Conservation (phyloP, 2,113 vertebrate species). For the Noturus placidus region DNA sequence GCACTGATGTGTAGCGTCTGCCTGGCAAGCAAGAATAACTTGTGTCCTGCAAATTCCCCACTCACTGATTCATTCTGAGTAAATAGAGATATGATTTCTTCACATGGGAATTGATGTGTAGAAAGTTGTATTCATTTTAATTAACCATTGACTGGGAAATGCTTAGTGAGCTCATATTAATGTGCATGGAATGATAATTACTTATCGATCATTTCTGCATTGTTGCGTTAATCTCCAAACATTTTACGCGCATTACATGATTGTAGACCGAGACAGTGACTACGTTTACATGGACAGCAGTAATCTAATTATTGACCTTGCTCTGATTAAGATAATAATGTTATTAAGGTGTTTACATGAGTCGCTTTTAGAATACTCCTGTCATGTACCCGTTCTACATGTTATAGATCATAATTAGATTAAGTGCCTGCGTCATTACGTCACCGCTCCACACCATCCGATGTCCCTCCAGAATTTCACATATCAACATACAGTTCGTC, state of each 20-base stretch:
- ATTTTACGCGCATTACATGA: not conserved
- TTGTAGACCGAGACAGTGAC: not conserved
- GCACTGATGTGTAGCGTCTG: not conserved
- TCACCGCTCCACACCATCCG: no score
- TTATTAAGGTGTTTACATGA: no score
- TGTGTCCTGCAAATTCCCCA: not conserved
- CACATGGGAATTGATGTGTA: constrained; percentile 13
- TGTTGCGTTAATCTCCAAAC: constrained; percentile 26
- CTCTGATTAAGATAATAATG: no score
- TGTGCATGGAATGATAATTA: not conserved
- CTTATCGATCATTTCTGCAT: not conserved
- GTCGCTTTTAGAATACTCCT: no score
- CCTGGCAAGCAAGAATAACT: constrained; percentile 13
- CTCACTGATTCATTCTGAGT: constrained; percentile 25
- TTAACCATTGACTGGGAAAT: constrained; percentile 4
- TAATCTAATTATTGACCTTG: no score
- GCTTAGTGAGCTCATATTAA: not conserved
- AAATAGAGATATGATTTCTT: constrained; percentile 33
- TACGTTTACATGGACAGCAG: no score
- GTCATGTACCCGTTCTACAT: no score
- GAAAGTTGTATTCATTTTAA: constrained; percentile 13
- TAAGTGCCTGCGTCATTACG: no score
- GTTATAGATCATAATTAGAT: no score
- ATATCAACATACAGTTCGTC: no score
- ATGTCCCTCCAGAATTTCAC: no score